A percentile compares a stretch with the other conserved stretches of the same genome.
Evolutionary conservation across 2,888 invertebrate genomes (phyloP).

Genomic region (Fragum whitleyi): DNA sequence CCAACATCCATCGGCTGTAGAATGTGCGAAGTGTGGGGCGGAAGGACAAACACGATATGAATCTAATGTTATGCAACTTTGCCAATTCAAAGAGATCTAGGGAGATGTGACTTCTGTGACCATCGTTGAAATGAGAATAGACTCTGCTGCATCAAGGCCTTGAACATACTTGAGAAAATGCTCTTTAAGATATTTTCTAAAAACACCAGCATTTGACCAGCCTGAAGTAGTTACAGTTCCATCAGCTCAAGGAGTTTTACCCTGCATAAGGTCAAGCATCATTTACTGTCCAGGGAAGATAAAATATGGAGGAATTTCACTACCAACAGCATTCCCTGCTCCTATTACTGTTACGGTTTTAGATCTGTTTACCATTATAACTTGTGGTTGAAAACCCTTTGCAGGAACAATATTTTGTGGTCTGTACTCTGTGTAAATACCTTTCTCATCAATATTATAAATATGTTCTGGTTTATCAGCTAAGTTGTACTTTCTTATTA

Average conservation of each 20-base stretch:
- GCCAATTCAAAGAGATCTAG: conserved; percentile 53
- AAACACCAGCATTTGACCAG: too few relatives aligned
- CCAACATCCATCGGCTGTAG: conserved; percentile 46
- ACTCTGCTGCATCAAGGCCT: not conserved
- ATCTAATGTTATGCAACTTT: conserved; percentile 15
- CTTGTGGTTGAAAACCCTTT: conserved; percentile 8
- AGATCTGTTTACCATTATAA: too few relatives aligned
- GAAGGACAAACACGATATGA: conserved; percentile 44
- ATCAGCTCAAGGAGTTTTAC: too few relatives aligned
- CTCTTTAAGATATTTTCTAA: not conserved
- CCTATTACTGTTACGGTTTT: conserved; percentile 44
- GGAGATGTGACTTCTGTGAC: too few relatives aligned
- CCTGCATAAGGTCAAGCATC: conserved; percentile 23
- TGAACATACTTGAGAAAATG: too few relatives aligned
- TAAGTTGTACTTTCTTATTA: too few relatives aligned
- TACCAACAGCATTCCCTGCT: conserved; percentile 36
- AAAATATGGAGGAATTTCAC: conserved; percentile 44
- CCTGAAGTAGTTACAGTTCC: too few relatives aligned
- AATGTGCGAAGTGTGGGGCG: conserved; percentile 32
- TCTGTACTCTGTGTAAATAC: conserved; percentile 34
- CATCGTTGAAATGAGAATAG: not conserved
- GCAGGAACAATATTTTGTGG: too few relatives aligned
- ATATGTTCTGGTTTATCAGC: too few relatives aligned
- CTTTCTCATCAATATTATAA: conserved; percentile 56
- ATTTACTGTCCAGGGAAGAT: conserved; percentile 43